Evolutionary conservation across 2,888 invertebrate genomes (phyloP).

Genomic region (Thera britannica): DNA sequence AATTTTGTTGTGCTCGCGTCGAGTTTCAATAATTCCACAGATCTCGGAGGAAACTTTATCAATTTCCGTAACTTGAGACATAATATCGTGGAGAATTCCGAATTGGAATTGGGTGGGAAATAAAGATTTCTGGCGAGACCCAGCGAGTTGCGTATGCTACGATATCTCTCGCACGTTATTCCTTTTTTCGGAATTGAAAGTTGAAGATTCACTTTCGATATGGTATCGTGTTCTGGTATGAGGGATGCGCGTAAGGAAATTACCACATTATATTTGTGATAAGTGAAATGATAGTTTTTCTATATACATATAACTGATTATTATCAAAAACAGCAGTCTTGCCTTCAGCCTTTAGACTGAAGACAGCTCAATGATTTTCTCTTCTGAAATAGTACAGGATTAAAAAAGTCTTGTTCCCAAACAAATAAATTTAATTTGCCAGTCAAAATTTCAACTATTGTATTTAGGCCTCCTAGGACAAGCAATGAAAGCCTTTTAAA

Average conservation of each 20-base stretch:
- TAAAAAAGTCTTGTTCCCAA: no score
- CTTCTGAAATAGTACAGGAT: no score
- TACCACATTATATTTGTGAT: conserved; percentile 3
- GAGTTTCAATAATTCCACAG: conserved; percentile 79
- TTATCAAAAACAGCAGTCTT: no score
- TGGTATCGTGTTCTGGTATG: conserved; percentile 18
- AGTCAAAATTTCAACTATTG: no score
- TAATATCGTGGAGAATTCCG: conserved; percentile 55
- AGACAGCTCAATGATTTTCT: no score
- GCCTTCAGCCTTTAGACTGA: no score
- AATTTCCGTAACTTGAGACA: conserved; percentile 78
- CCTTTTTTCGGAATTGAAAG: conserved; percentile 33
- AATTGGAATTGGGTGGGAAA: conserved; percentile 32
- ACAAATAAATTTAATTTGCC: no score
- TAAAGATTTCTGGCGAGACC: conserved; percentile 34
- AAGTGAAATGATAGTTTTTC: background rate
- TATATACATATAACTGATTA: background rate
- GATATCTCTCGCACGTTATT: conserved; percentile 31
- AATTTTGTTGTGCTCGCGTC: conserved; percentile 80
- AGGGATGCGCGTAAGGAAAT: conserved; percentile 1
- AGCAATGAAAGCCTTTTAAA: no score
- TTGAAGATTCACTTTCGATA: conserved; percentile 31
- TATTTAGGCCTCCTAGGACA: no score
- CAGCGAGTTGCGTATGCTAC: conserved; percentile 24
- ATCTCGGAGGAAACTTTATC: conserved; percentile 76